phyloP scores from a whole-genome alignment of 2,888 invertebrate species.

The Erebia epiphron region DNA sequence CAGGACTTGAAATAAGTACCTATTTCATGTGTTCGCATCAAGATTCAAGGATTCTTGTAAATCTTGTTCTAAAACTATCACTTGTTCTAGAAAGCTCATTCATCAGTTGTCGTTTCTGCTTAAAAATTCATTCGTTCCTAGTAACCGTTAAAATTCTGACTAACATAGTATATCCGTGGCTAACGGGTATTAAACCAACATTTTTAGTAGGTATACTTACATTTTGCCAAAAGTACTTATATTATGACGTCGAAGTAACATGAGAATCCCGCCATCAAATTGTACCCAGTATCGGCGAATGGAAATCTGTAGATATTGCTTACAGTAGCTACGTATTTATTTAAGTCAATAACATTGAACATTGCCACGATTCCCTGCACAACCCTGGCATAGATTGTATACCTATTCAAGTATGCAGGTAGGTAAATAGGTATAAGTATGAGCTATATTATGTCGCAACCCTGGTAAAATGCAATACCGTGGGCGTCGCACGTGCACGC shows the following conservation, averaged over 20 bases:
- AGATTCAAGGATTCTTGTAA: background rate
- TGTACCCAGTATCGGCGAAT: too few relatives aligned
- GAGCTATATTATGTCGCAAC: slow-evolving; percentile 29
- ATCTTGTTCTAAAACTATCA: background rate
- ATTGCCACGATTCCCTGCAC: background rate
- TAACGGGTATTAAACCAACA: too few relatives aligned
- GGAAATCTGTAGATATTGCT: too few relatives aligned
- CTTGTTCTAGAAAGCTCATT: too few relatives aligned
- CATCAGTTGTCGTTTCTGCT: too few relatives aligned
- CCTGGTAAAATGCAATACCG: slow-evolving; percentile 50
- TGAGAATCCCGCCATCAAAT: too few relatives aligned
- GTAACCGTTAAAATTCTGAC: background rate
- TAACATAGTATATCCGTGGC: background rate
- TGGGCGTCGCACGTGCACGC: slow-evolving; percentile 73
- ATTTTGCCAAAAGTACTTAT: too few relatives aligned
- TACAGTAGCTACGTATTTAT: too few relatives aligned
- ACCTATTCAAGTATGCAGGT: background rate
- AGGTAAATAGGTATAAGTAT: slow-evolving; percentile 11
- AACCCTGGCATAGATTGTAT: slow-evolving; percentile 4
- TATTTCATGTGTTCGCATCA: background rate
- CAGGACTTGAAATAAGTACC: background rate
- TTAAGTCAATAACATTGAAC: background rate
- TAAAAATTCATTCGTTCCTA: too few relatives aligned
- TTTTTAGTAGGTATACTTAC: too few relatives aligned
- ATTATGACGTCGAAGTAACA: too few relatives aligned